Evolutionary conservation across 2,113 vertebrate species (phyloP), one percentile per base, ranked within the genome.

Genomic region (Tautogolabrus adspersus): DNA sequence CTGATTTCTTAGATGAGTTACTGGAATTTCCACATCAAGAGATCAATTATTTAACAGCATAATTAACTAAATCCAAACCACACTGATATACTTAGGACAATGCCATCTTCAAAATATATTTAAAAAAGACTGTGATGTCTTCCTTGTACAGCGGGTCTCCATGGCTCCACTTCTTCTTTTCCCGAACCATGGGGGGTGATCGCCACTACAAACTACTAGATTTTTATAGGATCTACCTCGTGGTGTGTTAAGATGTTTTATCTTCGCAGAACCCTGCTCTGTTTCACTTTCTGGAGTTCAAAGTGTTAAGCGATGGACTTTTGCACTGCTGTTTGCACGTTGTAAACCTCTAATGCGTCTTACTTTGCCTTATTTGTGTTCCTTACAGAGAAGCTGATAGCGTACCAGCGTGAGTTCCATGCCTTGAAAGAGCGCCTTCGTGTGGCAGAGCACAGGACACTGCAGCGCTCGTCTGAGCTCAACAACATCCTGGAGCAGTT

Each of bases 361-460:
- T 16, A 1, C 44, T 54, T 34, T 2, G 8, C 15, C 52, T 46
- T n/a, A 5, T n/a, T 22, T 13, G 68, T 66, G n/a, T 51, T 23
- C 46, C 59, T 47, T 88, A 19, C 38, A 97, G 97, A 99, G 89
- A 98, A 98, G 93, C 65, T 99, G 93, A 89, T 97, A 84, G 97
- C 97, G 0, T 99, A 99, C 84, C 97, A 99, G 84, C 94, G 96
- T 83, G 98, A 99, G 90, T 99, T 99, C 81, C 97, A 98, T 74
- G 96, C 96, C 72, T 76, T 99, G 91, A 98, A 97, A 93, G 97
- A 99, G 54, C 97, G 98, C 7, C 96, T 99, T 68, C 98, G 96
- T 59, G 96, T 97, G 79, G 98, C 98, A 2, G 98, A 99, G 82
- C 97, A 97, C 68, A 91, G 97, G 84, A 98, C 97, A 2, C 94